Conservation (phyloP, 2,888 invertebrate species). For the Acleris literana region DNA sequence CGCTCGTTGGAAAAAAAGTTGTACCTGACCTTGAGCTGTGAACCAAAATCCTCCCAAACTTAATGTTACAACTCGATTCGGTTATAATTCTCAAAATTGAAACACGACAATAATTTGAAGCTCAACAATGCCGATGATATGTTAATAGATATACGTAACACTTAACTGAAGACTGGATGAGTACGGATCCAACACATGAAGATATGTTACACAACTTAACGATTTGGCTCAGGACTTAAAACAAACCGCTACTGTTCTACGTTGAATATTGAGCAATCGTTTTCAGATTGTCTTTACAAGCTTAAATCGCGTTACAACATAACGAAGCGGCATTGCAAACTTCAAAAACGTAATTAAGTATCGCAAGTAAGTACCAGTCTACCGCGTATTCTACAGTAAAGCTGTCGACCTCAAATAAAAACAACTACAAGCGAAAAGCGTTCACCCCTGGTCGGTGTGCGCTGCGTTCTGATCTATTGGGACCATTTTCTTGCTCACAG, state of each 20-base stretch:
- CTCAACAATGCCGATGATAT: constrained; percentile 80
- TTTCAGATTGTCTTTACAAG: constrained; percentile 60
- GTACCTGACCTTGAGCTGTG: constrained; percentile 25
- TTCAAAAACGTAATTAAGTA: constrained; percentile 45
- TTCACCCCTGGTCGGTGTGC: constrained; percentile 69
- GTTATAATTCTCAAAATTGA: constrained; percentile 54
- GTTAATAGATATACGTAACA: constrained; percentile 63
- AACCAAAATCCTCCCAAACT: constrained; percentile 4
- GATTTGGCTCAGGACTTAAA: constrained; percentile 47
- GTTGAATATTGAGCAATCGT: constrained; percentile 62
- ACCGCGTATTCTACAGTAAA: constrained; percentile 48
- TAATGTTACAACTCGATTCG: constrained; percentile 2
- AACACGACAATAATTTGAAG: constrained; percentile 69
- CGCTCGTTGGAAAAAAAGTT: constrained; percentile 12
- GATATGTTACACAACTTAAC: constrained; percentile 23
- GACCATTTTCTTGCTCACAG: constrained; percentile 74
- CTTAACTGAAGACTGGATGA: constrained; percentile 13
- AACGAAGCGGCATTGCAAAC: constrained; percentile 47
- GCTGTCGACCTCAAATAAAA: constrained; percentile 53
- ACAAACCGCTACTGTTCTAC: constrained; percentile 47
- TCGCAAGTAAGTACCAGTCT: constrained; percentile 53
- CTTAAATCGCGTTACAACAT: constrained; percentile 50
- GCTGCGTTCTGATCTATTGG: constrained; percentile 64
- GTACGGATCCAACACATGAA: constrained; percentile 1
- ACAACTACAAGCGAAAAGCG: constrained; percentile 62